Conservation (phyloP, 2,113 vertebrate genomes). For the Pycnonotus jocosus region DNA sequence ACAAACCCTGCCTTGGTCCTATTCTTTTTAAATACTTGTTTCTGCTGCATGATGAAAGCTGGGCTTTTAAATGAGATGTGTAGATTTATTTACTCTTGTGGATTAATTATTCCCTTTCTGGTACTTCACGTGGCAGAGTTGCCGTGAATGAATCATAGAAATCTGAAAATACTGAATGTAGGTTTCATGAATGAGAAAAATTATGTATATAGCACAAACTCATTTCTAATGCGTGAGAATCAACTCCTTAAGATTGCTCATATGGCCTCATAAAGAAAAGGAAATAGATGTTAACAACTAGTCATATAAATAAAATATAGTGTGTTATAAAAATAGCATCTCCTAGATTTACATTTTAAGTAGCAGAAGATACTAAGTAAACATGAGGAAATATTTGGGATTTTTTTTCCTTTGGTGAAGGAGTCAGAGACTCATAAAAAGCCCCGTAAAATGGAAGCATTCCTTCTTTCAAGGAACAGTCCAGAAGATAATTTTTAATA, state of each 20-base stretch:
- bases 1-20: background rate
- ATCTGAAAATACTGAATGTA: background rate
- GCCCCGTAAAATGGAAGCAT: background rate
- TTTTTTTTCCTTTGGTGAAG: background rate
- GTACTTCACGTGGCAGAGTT: background rate
- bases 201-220: background rate
- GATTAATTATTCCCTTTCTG: background rate
- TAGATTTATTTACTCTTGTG: background rate
- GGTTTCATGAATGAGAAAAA: background rate
- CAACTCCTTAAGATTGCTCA: background rate
- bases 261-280: background rate
- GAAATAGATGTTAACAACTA: background rate
- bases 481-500: background rate
- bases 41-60: background rate
- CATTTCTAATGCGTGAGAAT: background rate
- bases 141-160: background rate
- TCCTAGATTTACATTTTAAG: background rate
- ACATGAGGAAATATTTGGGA: background rate
- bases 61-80: background rate
- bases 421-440: background rate
- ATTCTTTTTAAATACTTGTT: background rate
- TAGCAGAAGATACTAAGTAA: background rate
- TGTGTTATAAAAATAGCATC: background rate
- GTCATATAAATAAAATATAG: background rate
- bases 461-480: background rate